These are phyloP conservation scores for Macrosoma leucophasiata DNA, from an alignment of 2,888 invertebrate genomes.

Conservation along the genomic window DNA sequence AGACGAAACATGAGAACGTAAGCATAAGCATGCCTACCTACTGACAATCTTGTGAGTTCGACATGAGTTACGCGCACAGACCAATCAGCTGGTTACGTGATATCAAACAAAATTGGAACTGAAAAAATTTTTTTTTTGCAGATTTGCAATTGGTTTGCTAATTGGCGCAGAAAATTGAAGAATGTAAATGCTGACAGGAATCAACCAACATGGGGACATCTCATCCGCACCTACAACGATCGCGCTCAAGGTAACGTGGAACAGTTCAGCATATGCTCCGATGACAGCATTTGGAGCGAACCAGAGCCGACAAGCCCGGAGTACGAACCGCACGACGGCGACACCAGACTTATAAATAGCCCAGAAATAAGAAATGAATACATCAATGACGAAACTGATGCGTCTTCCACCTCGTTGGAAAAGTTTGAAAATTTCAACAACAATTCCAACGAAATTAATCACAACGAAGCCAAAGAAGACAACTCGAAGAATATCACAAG, in stretches of 20 bases:
- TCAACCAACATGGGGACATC: constrained; percentile 83
- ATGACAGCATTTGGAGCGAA: constrained; percentile 87
- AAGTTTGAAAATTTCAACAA: constrained; percentile 51
- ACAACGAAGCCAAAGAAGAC: constrained; percentile 31
- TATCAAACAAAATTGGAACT: too few species aligned
- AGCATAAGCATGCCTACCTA: too few species aligned
- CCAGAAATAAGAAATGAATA: constrained; percentile 42
- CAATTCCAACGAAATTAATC: constrained; percentile 45
- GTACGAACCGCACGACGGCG: constrained; percentile 39
- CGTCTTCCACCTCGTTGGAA: constrained; percentile 41
- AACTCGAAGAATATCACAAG: constrained; percentile 52
- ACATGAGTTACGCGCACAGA: too few species aligned
- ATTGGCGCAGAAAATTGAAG: constrained; percentile 86
- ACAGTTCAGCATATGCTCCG: constrained; percentile 86
- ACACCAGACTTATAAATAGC: constrained; percentile 41
- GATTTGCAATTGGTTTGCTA: constrained; percentile 90
- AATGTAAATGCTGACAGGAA: constrained; percentile 82
- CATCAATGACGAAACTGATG: constrained; percentile 47
- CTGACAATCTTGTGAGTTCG: too few species aligned
- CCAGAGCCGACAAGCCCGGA: constrained; percentile 55
- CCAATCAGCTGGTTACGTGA: too few species aligned
- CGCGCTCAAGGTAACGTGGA: constrained; percentile 86
- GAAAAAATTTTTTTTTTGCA: constrained; percentile 50
- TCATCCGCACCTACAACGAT: constrained; percentile 83
- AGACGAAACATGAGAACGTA: too few species aligned